These are phyloP conservation scores for Thalassarche chlororhynchos DNA, from an alignment of 2,113 vertebrate species.

Conservation along the genomic window DNA sequence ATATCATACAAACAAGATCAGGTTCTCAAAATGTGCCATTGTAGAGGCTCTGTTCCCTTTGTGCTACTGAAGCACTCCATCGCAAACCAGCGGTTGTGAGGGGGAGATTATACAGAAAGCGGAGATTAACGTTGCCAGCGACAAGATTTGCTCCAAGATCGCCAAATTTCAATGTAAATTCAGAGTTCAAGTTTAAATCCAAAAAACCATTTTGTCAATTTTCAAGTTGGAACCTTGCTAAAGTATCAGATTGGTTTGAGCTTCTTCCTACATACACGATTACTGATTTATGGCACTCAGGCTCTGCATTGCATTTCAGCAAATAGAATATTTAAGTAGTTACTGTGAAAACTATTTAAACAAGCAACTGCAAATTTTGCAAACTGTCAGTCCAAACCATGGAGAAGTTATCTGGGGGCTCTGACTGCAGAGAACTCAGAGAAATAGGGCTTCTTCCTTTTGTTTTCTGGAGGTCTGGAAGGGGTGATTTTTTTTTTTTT, in stretches of 20 bases:
- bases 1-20: neutral
- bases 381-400: neutral
- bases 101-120: neutral
- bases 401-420: neutral
- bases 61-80: neutral
- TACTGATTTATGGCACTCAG: neutral
- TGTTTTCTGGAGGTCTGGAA: neutral
- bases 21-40: rapidly evolving
- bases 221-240: neutral
- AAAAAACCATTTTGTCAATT: neutral
- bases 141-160: neutral
- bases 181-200: neutral
- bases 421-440: neutral
- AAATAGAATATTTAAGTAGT: neutral
- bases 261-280: neutral
- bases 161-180: neutral
- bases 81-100: neutral
- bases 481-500: no score
- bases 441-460: neutral
- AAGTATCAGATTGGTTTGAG: neutral
- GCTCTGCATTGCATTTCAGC: neutral
- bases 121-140: neutral
- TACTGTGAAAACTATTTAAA: neutral
- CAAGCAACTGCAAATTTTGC: neutral
- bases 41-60: neutral